Conservation (phyloP, 2,797 vertebrate genomes). For the Sebastes kiyomatsui region DNA sequence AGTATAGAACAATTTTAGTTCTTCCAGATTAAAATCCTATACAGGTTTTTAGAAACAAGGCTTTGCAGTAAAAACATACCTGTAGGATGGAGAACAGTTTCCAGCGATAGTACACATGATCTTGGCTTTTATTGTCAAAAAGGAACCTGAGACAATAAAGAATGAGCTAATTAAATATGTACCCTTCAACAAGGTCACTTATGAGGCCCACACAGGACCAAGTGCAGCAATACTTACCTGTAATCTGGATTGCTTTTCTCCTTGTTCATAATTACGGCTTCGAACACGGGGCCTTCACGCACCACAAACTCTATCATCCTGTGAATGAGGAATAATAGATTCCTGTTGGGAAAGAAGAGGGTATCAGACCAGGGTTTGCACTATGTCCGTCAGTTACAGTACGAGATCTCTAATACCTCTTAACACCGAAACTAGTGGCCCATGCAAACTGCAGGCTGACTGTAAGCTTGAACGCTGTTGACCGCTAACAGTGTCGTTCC, state of each 20-base stretch:
- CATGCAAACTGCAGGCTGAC: constrained; percentile 14
- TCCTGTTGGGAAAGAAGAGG: constrained; percentile 69
- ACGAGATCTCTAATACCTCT: constrained; percentile 16
- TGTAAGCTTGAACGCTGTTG: neutral
- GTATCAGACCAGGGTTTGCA: constrained; percentile 37
- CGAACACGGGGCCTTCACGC: constrained; percentile 87
- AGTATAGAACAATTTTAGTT: neutral
- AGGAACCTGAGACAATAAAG: constrained; percentile 79
- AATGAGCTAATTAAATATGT: neutral
- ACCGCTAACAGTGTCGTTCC: neutral
- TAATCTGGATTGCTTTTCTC: constrained; percentile 87
- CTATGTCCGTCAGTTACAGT: neutral
- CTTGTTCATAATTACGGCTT: constrained; percentile 88
- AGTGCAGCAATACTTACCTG: constrained; percentile 63
- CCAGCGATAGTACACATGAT: constrained; percentile 88
- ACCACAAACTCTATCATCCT: constrained; percentile 90
- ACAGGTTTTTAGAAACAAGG: neutral
- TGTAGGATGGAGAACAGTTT: constrained; percentile 87
- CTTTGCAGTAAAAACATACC: constrained; percentile 56
- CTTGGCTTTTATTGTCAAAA: constrained; percentile 88
- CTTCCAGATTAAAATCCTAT: neutral
- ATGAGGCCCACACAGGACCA: fast-evolving
- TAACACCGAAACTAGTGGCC: constrained; percentile 16
- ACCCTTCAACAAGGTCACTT: neutral
- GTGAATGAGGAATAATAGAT: constrained; percentile 85